Base-by-base conservation (phyloP, 1,140 invertebrate species). In the Drosophila elegans region DNA sequence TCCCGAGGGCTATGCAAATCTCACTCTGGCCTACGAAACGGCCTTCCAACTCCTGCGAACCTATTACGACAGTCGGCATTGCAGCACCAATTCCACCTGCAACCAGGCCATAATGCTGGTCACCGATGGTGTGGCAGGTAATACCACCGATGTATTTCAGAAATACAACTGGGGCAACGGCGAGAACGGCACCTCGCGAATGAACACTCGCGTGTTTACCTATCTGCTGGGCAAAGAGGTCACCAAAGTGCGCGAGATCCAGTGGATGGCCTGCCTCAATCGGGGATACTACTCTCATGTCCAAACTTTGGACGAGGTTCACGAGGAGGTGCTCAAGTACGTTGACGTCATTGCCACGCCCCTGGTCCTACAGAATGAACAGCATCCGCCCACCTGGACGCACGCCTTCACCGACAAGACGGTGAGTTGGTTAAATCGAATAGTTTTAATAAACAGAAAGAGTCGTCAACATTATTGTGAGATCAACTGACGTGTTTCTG, bases 21-120 rank as follows among this genome's bases (percentile, higher is more conserved):
- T 99, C 67, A 96, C 96, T 1, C 93, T 94, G 42, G 98, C 98
- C 21, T 96, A 99, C 75, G 95, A 94, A 11, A 94, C 94, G 80
- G 98, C 98, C 5, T 99, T 99, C 93, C 94, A 95, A 78, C 93
- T 98, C 2, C 93, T 99, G 11, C 94, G 95, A 93, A 93, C 95
- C 90, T 95, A 95, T 63, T 93, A 95, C 49, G 90, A 93, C 5
- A 91, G 78, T 11, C 92, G 94, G 3, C 94, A 94, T 46, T 96
- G 96, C 66, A 94, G 93, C 54, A 93, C 93, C 54, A 81, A 91
- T 2, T 93, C 93, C 10, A 94, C 94, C 61, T 99, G 98, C 89
- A 99, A 99, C 93, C 98, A 99, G 93, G 95, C 98, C 7, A 98
- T 99, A 45, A 99, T 99, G 98, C 93, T 99, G n/a, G 95, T 99